phyloP scores from a whole-genome alignment of 2,113 vertebrate species.

The Melospiza georgiana region DNA sequence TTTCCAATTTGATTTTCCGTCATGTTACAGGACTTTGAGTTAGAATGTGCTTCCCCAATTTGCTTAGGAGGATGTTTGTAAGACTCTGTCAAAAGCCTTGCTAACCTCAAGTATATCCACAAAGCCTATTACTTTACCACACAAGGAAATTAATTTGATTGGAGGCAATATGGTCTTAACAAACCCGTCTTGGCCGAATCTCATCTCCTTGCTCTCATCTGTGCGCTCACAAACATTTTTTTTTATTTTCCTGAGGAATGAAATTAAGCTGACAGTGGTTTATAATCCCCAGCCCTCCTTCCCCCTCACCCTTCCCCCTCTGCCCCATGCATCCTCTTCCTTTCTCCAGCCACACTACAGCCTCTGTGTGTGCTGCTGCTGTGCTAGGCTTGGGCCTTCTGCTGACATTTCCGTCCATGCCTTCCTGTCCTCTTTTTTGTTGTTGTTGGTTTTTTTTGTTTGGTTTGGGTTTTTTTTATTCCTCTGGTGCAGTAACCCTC shows the following conservation, averaged over 20 bases:
- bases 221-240: background rate
- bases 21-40: background rate
- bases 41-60: background rate
- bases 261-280: conserved; percentile 39
- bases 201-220: conserved; percentile 11
- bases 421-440: background rate
- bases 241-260: conserved; percentile 41
- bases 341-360: background rate
- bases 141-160: conserved; percentile 41
- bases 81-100: conserved; percentile 10
- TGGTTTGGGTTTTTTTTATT: background rate
- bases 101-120: conserved; percentile 7
- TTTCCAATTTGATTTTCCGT: background rate
- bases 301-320: background rate
- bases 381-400: background rate
- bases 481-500: fast-evolving
- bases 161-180: conserved; percentile 26
- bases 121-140: conserved; percentile 40
- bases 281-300: conserved; percentile 6
- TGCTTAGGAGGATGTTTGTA: background rate
- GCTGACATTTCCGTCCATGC: conserved; percentile 7
- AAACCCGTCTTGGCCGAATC: background rate
- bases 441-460: background rate
- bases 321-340: background rate
- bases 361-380: background rate